A percentile compares a stretch with the other conserved stretches of the same genome.
Conservation (phyloP, 2,797 vertebrate species). For the Molossus alvarezi region DNA sequence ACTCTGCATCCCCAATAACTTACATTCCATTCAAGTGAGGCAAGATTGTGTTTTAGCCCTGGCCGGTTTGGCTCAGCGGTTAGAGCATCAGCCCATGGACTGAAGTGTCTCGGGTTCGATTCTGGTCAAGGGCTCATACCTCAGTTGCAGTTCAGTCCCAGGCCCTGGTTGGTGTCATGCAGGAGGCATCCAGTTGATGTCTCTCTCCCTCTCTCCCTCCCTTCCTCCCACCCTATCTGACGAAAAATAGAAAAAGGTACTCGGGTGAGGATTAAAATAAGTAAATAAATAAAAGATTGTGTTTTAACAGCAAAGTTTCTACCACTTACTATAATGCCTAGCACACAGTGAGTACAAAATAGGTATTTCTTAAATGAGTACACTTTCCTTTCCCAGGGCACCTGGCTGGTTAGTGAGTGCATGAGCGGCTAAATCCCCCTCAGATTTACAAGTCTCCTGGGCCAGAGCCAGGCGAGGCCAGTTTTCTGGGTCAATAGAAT, state of each 20-base stretch:
- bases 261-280: too few species aligned
- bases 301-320: not conserved
- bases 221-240: too few species aligned
- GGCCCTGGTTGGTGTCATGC: too few species aligned
- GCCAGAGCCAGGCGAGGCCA: not conserved
- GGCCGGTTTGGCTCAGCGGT: too few species aligned
- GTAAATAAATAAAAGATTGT: not conserved
- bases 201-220: too few species aligned
- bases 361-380: not conserved
- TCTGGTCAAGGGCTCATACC: too few species aligned
- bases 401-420: not conserved
- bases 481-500: constrained; percentile 5
- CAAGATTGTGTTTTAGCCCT: too few species aligned
- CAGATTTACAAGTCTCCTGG: not conserved
- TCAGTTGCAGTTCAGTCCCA: too few species aligned
- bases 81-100: too few species aligned
- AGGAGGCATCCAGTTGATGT: too few species aligned
- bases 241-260: too few species aligned
- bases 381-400: not conserved
- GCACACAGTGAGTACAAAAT: not conserved
- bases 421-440: not conserved
- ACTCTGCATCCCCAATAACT: not conserved
- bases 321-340: not conserved
- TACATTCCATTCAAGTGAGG: not conserved
- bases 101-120: too few species aligned